Evolutionary conservation across 1,140 invertebrate species (phyloP).

Genomic region (Bombus superbus): DNA sequence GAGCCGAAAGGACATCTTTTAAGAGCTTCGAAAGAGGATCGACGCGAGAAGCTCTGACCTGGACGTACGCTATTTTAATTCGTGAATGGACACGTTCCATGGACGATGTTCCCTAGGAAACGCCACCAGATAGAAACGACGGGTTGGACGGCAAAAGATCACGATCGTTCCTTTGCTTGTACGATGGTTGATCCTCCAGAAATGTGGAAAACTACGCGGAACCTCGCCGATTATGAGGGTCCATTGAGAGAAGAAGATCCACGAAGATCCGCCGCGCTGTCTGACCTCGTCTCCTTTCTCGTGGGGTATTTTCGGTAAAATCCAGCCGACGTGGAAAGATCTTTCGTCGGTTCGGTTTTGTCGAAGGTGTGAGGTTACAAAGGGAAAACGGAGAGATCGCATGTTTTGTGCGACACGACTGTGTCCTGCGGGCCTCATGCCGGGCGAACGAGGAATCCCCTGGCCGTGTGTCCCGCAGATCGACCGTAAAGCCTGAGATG

Average conservation of each 20-base stretch:
- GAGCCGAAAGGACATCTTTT: neutral
- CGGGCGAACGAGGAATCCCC: slow-evolving; percentile 33
- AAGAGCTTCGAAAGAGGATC: neutral
- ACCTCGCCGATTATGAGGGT: slow-evolving; percentile 77
- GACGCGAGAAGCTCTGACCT: neutral
- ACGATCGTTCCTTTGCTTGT: slow-evolving; percentile 59
- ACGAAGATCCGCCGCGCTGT: slow-evolving; percentile 54
- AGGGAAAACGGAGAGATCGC: slow-evolving; percentile 67
- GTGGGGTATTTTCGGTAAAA: slow-evolving; percentile 64
- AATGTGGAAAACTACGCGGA: slow-evolving; percentile 61
- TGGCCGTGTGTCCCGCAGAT: slow-evolving; percentile 46
- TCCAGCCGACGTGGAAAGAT: slow-evolving; percentile 64
- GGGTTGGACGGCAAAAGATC: slow-evolving; percentile 59
- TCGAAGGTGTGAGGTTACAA: slow-evolving; percentile 81
- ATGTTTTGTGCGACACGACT: slow-evolving; percentile 68
- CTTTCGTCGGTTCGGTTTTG: slow-evolving; percentile 73
- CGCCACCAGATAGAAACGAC: slow-evolving; percentile 10
- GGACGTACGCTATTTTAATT: slow-evolving; percentile 55
- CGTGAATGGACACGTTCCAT: slow-evolving; percentile 73
- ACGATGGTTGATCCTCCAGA: slow-evolving; percentile 7
- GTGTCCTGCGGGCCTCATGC: slow-evolving; percentile 52
- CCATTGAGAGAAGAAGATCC: slow-evolving; percentile 48
- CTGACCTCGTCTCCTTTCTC: slow-evolving; percentile 57
- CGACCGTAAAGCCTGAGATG: slow-evolving; percentile 24
- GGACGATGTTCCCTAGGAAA: neutral